Conservation (phyloP, 2,113 vertebrate species). For the Micronycteris hirsuta region DNA sequence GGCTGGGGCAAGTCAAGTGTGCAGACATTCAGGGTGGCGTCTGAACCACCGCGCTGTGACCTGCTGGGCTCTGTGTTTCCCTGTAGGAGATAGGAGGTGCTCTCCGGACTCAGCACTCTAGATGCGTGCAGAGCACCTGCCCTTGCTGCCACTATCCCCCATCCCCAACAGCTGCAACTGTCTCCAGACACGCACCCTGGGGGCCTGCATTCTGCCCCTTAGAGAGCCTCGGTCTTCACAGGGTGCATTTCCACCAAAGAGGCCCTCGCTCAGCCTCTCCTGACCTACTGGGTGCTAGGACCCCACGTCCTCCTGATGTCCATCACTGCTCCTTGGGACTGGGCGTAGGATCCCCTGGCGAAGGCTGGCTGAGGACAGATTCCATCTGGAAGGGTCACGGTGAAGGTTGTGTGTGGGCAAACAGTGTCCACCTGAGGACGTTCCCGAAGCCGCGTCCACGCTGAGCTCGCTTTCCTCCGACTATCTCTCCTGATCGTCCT, state of each 20-base stretch:
- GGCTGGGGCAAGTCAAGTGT: accelerated
- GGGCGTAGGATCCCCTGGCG: not conserved
- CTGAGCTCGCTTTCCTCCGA: accelerated
- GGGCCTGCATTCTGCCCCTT: not conserved
- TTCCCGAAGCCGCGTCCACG: accelerated
- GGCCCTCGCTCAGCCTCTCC: too few relatives aligned
- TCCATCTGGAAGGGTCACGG: accelerated
- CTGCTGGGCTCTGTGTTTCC: accelerated
- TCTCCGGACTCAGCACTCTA: not conserved
- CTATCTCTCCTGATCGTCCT: accelerated
- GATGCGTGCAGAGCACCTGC: not conserved
- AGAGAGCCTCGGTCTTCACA: too few relatives aligned
- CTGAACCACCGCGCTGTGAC: not conserved
- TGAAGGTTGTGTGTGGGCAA: accelerated
- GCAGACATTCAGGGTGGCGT: accelerated
- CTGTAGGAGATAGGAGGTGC: accelerated
- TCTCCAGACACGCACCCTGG: not conserved
- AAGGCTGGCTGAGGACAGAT: not conserved
- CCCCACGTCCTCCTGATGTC: accelerated
- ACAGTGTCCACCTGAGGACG: accelerated
- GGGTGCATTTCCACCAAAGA: too few relatives aligned
- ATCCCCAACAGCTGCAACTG: not conserved
- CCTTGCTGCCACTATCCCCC: too few relatives aligned
- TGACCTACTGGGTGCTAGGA: not conserved
- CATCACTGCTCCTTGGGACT: not conserved